Base-by-base conservation (phyloP, 2,797 vertebrate species). In the Apogon hyalosoma region DNA sequence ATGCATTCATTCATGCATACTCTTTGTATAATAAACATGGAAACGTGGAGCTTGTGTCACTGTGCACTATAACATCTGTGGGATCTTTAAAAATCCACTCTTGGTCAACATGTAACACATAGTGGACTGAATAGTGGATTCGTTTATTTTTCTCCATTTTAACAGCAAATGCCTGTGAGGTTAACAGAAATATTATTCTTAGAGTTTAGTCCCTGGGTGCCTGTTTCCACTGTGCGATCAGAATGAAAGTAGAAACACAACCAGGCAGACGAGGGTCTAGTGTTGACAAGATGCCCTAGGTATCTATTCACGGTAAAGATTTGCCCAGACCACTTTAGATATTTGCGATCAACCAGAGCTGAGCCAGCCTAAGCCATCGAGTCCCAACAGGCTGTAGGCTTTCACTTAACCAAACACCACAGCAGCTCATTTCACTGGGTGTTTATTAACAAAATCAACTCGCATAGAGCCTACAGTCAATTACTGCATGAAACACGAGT, bases 351-450 rank as follows among this genome's bases (percentile, higher is more conserved):
- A 31, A 42, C 19, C 51, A 56, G 12, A 64, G 6, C 66, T 38
- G 51, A 16, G 11, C 9, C 3, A 60, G 7, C 31, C 14, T 14
- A 16, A 72, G 16, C 19, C 4, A 15, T 1, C 1, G 11, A 53
- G 48, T 53, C 24, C 33, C 24, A 51, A 14, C 9, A 16, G 57
- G 49, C 63, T 38, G 16, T 7, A 46, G 18, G 15, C 15, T 15
- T 45, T 24, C 7, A n/a, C 16, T 11, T 2, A 47, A 43, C 2
- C 5, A 53, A 63, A 69, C 16, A 40, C 14, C 33, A 62, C 50
- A 52, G 31, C 69, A 78, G 64, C 56, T 72, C 56, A 70, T 59
- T 53, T 39, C 11, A 42, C 13, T 14, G 12, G 11, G 16, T 51
- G 10, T 58, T 68, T 24, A 48, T 51, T 46, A 18, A 14, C 46